Evolutionary conservation across 2,888 invertebrate species (phyloP), one percentile per base, ranked within the genome.

Genomic region (Tiliacea citrago): DNA sequence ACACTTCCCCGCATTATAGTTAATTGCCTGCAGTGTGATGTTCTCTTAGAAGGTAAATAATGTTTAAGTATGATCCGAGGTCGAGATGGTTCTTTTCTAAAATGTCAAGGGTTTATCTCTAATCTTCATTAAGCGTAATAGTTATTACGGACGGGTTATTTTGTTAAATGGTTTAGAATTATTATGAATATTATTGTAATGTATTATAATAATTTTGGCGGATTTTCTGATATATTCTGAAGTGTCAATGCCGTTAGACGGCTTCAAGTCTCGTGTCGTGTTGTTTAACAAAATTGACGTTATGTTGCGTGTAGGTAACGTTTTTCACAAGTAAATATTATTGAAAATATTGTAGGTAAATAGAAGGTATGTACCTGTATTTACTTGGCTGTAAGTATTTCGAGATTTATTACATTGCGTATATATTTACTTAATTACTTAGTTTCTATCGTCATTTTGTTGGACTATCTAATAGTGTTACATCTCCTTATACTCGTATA

Each of bases 71-170:
- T 79, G 85, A 77, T 58, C 71, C 91, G 93, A 94, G 94, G 94
- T 88, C 93, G 87, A 67, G 89, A 89, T 85, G 92, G 87, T 88
- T 90, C 90, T 92, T 88, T 89, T 87, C 88, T 92, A 87, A 95
- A 95, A 95, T 95, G 95, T 95, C 95, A 95, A 94, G 94, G 95
- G 94, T 92, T 93, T 90, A 86, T 90, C 84, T 88, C 89, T 88
- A 88, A 88, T 88, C 82, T 87, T 88, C 90, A 89, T 91, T 91
- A 89, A 80, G 81, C 82, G 82, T 86, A 88, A 89, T 89, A 77
- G 82, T 81, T 75, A 79, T 80, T 77, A 68, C 70, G 29, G 67
- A 61, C 72, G 70, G 57, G 69, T 81, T 84, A 88, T 87, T 87
- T 87, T 74, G 75, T 82, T 84, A 77, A 83, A 85, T 82, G 68